These are phyloP conservation scores for Otolemur crassicaudatus DNA, from an alignment of 2,797 vertebrate genomes.

Conservation along the genomic window DNA sequence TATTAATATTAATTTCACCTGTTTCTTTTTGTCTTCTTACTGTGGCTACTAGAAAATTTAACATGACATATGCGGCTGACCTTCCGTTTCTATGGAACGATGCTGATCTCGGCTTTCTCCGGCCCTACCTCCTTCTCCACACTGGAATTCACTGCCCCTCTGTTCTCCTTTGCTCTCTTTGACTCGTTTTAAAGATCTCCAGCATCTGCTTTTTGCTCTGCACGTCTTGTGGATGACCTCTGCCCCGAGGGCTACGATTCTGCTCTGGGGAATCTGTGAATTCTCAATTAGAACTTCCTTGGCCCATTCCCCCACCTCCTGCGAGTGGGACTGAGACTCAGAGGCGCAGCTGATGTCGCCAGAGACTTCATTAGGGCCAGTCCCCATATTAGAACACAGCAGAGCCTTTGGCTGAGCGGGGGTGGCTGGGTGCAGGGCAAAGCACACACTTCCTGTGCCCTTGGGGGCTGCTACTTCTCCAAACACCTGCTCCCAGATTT, in stretches of 20 bases:
- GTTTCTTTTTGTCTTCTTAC: not conserved
- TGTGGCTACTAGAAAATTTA: not conserved
- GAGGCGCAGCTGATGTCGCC: not conserved
- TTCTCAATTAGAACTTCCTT: not conserved
- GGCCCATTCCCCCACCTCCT: not conserved
- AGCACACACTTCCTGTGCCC: not conserved
- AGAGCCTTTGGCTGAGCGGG: not conserved
- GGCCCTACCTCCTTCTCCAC: rapidly evolving
- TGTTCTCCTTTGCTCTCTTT: not conserved
- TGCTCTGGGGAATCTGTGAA: not conserved
- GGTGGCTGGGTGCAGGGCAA: not conserved
- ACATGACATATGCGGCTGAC: not conserved
- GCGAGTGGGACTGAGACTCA: not conserved
- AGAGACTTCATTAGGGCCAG: conserved; percentile 56
- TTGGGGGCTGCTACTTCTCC: not conserved
- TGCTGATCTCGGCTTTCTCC: not conserved
- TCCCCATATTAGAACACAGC: not conserved
- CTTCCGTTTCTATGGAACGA: not conserved
- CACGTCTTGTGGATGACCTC: not conserved
- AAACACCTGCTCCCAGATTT: not conserved
- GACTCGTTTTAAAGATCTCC: not conserved
- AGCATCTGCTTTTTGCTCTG: not conserved
- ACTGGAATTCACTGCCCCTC: not conserved
- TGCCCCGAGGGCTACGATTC: not conserved
- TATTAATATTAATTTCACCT: conserved; percentile 8